Conservation (phyloP, 2,888 invertebrate species). For the Conomelus anceps region DNA sequence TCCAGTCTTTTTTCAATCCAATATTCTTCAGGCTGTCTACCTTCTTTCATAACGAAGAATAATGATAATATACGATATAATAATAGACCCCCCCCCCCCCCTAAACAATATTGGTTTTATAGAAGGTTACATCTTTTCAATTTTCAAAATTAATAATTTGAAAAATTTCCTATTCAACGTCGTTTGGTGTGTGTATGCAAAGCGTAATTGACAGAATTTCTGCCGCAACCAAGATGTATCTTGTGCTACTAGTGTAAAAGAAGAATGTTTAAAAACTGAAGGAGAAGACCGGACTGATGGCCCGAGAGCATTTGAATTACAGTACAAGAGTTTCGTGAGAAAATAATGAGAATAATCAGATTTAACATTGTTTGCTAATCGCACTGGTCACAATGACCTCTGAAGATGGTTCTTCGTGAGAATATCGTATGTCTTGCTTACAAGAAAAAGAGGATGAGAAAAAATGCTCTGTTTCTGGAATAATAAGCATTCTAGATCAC, state of each 20-base stretch:
- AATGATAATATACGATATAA: no score
- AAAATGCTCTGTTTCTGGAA: not conserved
- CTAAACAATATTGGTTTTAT: no score
- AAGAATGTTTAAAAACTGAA: not conserved
- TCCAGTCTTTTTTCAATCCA: no score
- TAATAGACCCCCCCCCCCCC: no score
- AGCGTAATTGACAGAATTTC: not conserved
- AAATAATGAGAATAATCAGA: not conserved
- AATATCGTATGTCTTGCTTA: not conserved
- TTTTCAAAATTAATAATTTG: no score
- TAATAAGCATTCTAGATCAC: not conserved
- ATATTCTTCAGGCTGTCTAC: no score
- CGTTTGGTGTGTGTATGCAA: no score
- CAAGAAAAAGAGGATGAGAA: not conserved
- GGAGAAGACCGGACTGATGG: not conserved
- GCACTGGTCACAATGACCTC: not conserved
- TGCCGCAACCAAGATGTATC: not conserved
- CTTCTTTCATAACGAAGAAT: no score
- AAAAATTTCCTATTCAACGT: no score
- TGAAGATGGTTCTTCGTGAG: not conserved
- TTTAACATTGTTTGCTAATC: not conserved
- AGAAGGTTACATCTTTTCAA: no score
- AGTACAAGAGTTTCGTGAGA: not conserved
- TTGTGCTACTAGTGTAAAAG: not conserved
- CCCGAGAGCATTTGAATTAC: not conserved